These are phyloP conservation scores for Halocynthia roretzi DNA, from an alignment of 23 tunicate species.

Conservation along the genomic window DNA sequence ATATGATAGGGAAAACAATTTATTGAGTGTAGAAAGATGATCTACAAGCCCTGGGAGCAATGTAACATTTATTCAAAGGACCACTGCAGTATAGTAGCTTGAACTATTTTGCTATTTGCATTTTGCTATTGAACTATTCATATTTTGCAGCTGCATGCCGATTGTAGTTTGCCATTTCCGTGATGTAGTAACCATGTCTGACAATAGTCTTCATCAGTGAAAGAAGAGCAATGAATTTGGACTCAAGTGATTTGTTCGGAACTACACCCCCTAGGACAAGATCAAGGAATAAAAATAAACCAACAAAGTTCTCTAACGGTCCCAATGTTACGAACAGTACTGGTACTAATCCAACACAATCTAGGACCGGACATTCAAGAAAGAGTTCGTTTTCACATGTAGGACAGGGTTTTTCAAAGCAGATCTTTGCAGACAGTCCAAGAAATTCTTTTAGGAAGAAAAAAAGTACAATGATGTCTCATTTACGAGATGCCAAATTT, in stretches of 20 bases:
- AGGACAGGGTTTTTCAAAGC: not conserved
- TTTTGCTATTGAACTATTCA: too few relatives aligned
- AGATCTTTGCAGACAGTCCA: slow-evolving; percentile 6
- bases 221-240: not conserved
- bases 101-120: too few relatives aligned
- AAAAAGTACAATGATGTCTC: not conserved
- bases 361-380: not conserved
- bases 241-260: not conserved
- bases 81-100: too few relatives aligned
- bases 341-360: not conserved
- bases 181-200: too few relatives aligned
- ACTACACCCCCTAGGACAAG: slow-evolving; percentile 3
- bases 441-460: slow-evolving; percentile 4
- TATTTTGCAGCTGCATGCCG: too few relatives aligned
- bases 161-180: too few relatives aligned
- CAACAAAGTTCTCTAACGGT: not conserved
- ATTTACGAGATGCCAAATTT: slow-evolving; percentile 17
- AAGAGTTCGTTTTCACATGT: not conserved
- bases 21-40: too few relatives aligned
- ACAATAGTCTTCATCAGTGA: not conserved
- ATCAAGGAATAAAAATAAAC: not conserved
- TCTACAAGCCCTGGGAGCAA: too few relatives aligned
- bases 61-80: too few relatives aligned
- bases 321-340: not conserved
- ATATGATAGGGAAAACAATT: too few relatives aligned